Base-by-base conservation (phyloP, 2,113 vertebrate species). In the Syrmaticus mikado region DNA sequence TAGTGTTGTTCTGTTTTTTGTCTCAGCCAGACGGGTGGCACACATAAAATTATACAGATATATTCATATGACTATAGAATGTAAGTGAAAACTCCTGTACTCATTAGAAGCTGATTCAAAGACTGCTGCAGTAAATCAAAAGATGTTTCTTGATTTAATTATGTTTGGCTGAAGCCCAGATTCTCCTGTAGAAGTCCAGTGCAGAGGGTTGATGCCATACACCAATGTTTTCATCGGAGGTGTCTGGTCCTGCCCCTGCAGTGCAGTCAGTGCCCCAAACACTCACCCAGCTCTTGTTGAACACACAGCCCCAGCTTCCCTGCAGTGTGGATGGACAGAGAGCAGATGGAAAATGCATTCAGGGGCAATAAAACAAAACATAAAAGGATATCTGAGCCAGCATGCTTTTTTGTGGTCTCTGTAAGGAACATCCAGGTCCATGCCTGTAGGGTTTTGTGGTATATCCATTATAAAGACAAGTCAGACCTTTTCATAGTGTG, bases 331-430 rank as follows among this genome's bases (percentile, higher is more conserved):
- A 10, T 4, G 62, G 41, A 1, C 46, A 55, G 8, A n/a, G 62
- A 32, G 4, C 7, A 9, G 45, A 11, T 13, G 7, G 17, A 17
- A 32, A 53, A 72, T 45, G 16, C 19, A 0, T 19, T 12, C 58
- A 3, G 5, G 60, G 34, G 10, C 14, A 25, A 25, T 22, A 50
- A 50, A 50, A 13, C 22, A 24, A 13, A 13, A 50, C 24, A 50
- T 24, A 25, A 10, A 46, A 45, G 32, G 11, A 1, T 3, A 0
- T 5, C 7, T 3, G 66, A 70, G 62, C 55, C 0, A 0, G 8
- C 0, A 2, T 15, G 18, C 4, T 45, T 72, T 8, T 45, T 22
- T 18, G 21, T 3, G 60, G 41, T 67, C 32, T 38, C 15, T 72
- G 28, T 5, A 5, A 7, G 64, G 53, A 38, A 17, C n/a, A 16